Percentiles rank a stretch among this genome's conserved stretches.
These are phyloP conservation scores for Macaria notata DNA, from an alignment of 2,888 invertebrate genomes.

Conservation along the genomic window DNA sequence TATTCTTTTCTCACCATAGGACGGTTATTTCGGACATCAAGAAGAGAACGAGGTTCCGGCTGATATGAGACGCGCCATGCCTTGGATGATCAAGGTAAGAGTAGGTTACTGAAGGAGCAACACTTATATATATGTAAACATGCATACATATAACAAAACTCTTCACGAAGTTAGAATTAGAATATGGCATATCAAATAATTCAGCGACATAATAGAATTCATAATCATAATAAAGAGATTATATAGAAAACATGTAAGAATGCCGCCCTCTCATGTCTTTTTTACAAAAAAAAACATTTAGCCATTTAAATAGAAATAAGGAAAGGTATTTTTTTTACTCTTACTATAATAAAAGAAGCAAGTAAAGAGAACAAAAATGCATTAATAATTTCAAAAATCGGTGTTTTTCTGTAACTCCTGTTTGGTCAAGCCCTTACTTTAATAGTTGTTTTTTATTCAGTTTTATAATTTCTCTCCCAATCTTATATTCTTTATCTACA, in stretches of 20 bases:
- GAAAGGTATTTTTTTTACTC: too few species aligned
- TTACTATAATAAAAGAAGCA: too few species aligned
- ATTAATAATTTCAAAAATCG: not conserved
- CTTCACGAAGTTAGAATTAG: too few species aligned
- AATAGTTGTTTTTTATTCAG: not conserved
- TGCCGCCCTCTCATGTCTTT: too few species aligned
- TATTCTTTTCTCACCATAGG: conserved; percentile 49
- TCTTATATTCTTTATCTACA: too few species aligned
- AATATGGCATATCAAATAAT: too few species aligned
- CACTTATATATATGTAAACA: not conserved
- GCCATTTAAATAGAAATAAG: too few species aligned
- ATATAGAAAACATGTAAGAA: too few species aligned
- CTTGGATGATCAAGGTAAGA: conserved; percentile 60
- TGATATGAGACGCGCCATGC: conserved; percentile 51
- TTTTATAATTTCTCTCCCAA: conserved; percentile 1
- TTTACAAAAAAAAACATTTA: not conserved
- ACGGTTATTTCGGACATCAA: conserved; percentile 53
- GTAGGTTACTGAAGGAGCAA: conserved; percentile 6
- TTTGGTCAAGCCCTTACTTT: not conserved
- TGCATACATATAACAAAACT: too few species aligned
- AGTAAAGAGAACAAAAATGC: too few species aligned
- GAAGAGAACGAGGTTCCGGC: conserved; percentile 45
- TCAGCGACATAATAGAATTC: too few species aligned
- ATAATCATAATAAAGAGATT: too few species aligned
- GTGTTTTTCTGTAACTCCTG: not conserved